phyloP scores from a whole-genome alignment of 1,140 invertebrate genomes.

The Drosophila sucinea region DNA sequence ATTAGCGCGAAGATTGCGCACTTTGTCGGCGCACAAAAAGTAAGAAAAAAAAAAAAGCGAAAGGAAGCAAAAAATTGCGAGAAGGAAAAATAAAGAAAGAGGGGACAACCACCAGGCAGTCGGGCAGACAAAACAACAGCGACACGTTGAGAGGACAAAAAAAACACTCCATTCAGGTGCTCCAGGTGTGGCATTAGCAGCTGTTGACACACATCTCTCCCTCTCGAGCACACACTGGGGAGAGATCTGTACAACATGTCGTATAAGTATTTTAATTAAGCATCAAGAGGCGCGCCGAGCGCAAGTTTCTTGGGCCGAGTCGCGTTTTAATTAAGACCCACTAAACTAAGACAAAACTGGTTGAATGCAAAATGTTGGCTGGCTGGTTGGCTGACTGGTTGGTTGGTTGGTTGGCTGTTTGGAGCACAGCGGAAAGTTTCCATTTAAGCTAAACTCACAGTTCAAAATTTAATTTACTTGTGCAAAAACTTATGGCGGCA shows the following conservation, averaged over 20 bases:
- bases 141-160: neutral
- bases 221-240: neutral
- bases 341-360: conserved; percentile 58
- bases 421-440: conserved; percentile 61
- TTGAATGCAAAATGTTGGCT: conserved; percentile 3
- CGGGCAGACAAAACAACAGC: neutral
- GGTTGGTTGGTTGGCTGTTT: neutral
- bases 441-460: conserved; percentile 76
- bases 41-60: conserved; percentile 10
- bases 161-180: conserved; percentile 49
- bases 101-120: neutral
- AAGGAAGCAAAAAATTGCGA: conserved; percentile 24
- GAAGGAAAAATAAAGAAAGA: conserved; percentile 56
- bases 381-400: neutral
- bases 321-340: conserved; percentile 78
- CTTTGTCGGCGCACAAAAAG: conserved; percentile 6
- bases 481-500: conserved; percentile 69
- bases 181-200: conserved; percentile 62
- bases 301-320: conserved; percentile 57
- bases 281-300: conserved; percentile 61
- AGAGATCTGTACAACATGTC: conserved; percentile 66
- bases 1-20: conserved; percentile 10
- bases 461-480: conserved; percentile 76
- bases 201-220: conserved; percentile 69
- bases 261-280: conserved; percentile 82